Evolutionary conservation across 1,140 invertebrate species (phyloP), one percentile per base, ranked within the genome.

Genomic region (Venustaconcha ellipsiformis): DNA sequence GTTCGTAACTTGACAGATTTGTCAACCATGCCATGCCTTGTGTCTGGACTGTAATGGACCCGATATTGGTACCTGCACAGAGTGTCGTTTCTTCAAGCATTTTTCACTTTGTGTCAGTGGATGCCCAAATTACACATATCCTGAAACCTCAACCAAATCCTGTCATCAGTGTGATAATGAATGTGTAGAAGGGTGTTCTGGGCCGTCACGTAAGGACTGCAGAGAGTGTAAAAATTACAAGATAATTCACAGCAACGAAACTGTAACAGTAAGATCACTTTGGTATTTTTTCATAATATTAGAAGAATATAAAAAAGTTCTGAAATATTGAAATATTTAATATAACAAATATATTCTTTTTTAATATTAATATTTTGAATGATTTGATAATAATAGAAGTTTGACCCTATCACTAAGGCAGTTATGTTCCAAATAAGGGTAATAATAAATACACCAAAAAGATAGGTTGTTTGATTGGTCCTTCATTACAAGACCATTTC

Each of bases 21-120:
- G 88, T 81, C 81, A 82, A 30, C 79, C 94, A 86, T 99, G 97
- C 87, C 96, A 99, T 91, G 93, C 94, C 0, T 92, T 95, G 17
- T 99, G 97, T 86, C 94, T 95, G 78, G 94, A 94, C 62, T 99
- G 97, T 88, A 95, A 93, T 58, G 95, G 94, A 11, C 96, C 79
- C 2, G 80, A 82, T 15, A 70, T 63, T 6, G 63, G 62, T 56
- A 62, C 81, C 70, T 90, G 89, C 76, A 76, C 58, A 3, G 67
- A 76, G 17, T 90, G 89, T 80, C 66, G 67, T 14, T 83, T 84
- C 74, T 87, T 70, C 77, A 14, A 63, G 4, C 60, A 65, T n/a
- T 71, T 18, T 48, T 65, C 57, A 15, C 58, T 70, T 55, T 99
- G 97, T 87, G 94, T 97, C 1, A 90, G 93, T 1, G 87, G 93